Base-by-base conservation (phyloP, 2,888 invertebrate species). In the Agriopis marginaria region DNA sequence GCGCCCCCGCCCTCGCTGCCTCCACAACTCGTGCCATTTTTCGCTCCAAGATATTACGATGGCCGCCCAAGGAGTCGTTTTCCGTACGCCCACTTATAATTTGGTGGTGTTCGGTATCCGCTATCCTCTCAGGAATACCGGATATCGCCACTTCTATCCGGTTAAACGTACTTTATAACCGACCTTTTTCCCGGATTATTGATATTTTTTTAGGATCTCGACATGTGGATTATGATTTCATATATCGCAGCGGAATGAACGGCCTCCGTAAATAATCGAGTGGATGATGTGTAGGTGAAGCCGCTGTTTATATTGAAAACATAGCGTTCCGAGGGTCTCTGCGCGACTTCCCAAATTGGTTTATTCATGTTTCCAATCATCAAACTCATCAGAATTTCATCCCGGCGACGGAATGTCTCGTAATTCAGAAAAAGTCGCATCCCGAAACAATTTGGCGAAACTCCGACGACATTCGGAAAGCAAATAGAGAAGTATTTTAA, bases 11-110 rank as follows among this genome's bases (percentile, higher is more conserved):
- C 66, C 66, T 72, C 66, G 74, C 70, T 32, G 66, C 75, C 76
- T 75, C 74, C 58, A 5, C 7, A 42, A 39, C 75, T 78, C 84
- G 76, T 82, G 82, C 88, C 85, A 89, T 89, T 92, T 91, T 91
- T 91, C 89, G 82, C 83, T 83, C 78, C 82, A 84, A 88, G 90
- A 90, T 91, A 90, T 91, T 87, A 89, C 90, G 87, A 92, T 86
- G 89, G 82, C 85, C 88, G 90, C 86, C 93, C 71, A 79, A 90
- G 93, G 93, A 90, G 90, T 82, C 87, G 88, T 93, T 91, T 82
- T 80, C 86, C 77, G 82, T 79, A 83, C 87, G 84, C 85, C 85
- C 86, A 85, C 87, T 88, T 90, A 90, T 92, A 91, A 90, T 91
- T 91, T 87, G 90, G 86, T 84, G 83, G 80, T 80, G 81, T 82